phyloP scores from a whole-genome alignment of 2,888 invertebrate species.

The Lacanobia wlatinum region DNA sequence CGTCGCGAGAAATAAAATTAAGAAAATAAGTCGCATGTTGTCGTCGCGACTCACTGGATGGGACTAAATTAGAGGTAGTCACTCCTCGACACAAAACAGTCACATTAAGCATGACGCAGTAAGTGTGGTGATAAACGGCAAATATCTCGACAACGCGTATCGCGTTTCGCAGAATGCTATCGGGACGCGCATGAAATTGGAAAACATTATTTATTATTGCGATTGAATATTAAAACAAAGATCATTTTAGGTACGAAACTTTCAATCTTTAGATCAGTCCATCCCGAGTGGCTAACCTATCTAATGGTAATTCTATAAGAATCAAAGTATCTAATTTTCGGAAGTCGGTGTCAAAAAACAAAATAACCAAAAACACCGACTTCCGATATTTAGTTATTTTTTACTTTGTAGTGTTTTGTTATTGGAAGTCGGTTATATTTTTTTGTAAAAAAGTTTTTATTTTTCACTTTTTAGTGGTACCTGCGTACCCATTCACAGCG shows the following conservation, averaged over 20 bases:
- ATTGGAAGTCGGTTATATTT: too few relatives aligned
- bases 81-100: conserved; percentile 57
- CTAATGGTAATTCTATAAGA: too few relatives aligned
- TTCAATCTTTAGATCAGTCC: not conserved
- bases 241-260: not conserved
- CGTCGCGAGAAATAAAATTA: conserved; percentile 29
- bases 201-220: not conserved
- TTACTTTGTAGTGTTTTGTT: too few relatives aligned
- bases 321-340: too few relatives aligned
- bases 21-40: conserved; percentile 59
- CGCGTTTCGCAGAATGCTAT: conserved; percentile 13
- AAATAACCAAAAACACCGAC: too few relatives aligned
- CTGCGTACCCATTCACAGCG: too few relatives aligned
- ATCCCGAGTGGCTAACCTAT: not conserved
- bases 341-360: too few relatives aligned
- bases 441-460: too few relatives aligned
- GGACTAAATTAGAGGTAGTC: conserved; percentile 50
- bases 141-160: conserved; percentile 3
- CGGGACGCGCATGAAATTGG: conserved; percentile 13
- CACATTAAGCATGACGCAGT: conserved; percentile 63
- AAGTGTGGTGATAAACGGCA: conserved; percentile 60
- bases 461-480: too few relatives aligned
- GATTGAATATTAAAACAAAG: not conserved
- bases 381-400: too few relatives aligned
- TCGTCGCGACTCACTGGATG: conserved; percentile 36